These are phyloP conservation scores for Ptilorrhoa leucosticta DNA, from an alignment of 2,113 vertebrate species.

Conservation along the genomic window DNA sequence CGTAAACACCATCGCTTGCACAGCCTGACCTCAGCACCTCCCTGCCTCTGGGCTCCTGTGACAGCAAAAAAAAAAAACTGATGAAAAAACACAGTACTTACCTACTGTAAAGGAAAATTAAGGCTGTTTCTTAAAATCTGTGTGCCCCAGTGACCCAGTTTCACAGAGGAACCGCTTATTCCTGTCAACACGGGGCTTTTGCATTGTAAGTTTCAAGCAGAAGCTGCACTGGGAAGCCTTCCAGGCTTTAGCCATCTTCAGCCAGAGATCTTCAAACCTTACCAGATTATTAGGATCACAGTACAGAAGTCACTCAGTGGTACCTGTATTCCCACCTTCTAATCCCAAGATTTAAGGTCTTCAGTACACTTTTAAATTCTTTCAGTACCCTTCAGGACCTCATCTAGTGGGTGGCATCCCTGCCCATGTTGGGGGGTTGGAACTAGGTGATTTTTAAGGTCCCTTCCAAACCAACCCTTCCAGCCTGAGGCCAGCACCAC, in stretches of 20 bases:
- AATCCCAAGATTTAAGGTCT: background rate
- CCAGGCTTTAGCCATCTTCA: rapidly evolving
- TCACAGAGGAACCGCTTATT: background rate
- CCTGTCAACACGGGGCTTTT: rapidly evolving
- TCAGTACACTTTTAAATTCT: background rate
- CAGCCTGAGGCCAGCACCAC: background rate
- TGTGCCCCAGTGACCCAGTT: background rate
- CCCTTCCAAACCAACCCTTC: background rate
- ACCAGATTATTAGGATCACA: no score
- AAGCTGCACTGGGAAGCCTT: background rate
- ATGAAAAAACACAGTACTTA: background rate
- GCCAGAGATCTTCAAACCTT: background rate
- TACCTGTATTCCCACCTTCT: background rate
- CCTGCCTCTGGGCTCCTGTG: background rate
- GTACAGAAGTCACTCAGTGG: rapidly evolving
- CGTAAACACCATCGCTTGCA: background rate
- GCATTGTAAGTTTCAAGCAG: background rate
- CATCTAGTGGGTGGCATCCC: background rate
- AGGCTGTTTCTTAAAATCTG: background rate
- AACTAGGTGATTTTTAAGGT: background rate
- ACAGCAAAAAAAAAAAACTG: background rate
- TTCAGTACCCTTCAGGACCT: background rate
- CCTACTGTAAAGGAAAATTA: background rate
- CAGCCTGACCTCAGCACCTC: background rate
- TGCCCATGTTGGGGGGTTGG: background rate